Evolutionary conservation across 2,797 vertebrate species (phyloP).

Genomic region (Amblyraja radiata): DNA sequence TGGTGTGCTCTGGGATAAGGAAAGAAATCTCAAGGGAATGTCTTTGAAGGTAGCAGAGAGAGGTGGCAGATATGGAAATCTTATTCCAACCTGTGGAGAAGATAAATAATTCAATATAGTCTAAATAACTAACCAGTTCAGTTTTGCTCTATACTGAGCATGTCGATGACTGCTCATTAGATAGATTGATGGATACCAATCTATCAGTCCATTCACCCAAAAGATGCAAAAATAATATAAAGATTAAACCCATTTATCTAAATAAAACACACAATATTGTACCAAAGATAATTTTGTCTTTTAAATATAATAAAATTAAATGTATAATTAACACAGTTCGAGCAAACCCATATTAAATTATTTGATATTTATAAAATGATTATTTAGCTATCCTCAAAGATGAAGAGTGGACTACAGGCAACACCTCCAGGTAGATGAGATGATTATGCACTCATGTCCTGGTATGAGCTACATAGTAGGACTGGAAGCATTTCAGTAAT

Average conservation of each 20-base stretch:
- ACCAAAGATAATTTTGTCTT: background rate
- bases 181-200: background rate
- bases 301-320: background rate
- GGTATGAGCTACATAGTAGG: background rate
- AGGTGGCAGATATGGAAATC: slow-evolving; percentile 40
- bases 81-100: slow-evolving; percentile 54
- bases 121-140: background rate
- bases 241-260: background rate
- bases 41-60: slow-evolving; percentile 31
- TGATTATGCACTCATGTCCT: background rate
- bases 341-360: background rate
- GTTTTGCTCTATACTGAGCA: background rate
- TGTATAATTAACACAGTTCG: background rate
- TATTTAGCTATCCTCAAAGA: background rate
- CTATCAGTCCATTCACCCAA: background rate
- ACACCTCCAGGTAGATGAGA: no score
- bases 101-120: background rate
- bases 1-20: slow-evolving; percentile 77
- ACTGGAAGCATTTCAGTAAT: background rate
- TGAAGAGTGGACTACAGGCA: background rate
- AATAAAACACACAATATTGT: background rate
- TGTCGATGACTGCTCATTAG: background rate
- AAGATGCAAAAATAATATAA: background rate
- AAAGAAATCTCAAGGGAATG: slow-evolving; percentile 59
- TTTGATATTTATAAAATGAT: background rate